Evolutionary conservation across 1,140 invertebrate species (phyloP), one percentile per base, ranked within the genome.

Genomic region (Drosophila tropicalis): DNA sequence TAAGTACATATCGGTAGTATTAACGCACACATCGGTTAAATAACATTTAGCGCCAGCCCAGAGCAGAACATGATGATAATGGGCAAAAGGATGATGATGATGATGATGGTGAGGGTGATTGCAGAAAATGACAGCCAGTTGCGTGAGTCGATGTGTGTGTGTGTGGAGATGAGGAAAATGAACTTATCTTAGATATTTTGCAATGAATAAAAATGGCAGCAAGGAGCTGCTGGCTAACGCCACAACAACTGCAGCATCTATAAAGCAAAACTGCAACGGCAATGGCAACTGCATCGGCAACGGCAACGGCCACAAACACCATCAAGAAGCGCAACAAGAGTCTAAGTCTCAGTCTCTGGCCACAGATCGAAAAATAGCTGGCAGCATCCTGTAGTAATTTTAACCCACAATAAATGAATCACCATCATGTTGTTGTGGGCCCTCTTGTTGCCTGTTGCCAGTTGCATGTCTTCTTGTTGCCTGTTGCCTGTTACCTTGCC

Each of bases 161-260:
- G 25, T 62, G 39, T 15, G 39, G 34, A 40, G 36, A 39, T 62
- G 60, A 62, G 60, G 40, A 41, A 65, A 65, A 65, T 65, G 44
- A 65, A 65, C 63, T 55, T 65, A 65, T 65, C 63, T 55, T 55
- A 65, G 56, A 58, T 65, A 65, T 55, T 65, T 55, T 65, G 63
- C 63, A 54, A 65, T 65, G 47, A 65, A 65, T 65, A 65, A 54
- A 65, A 65, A 54, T 65, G 63, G 63, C 63, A 64, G 47, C 62
- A 64, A 58, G 34, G 56, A 58, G 56, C 56, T 58, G 56, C 56
- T 58, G 56, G 56, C 56, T 58, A 58, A 58, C 56, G 56, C 56
- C 56, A 58, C 56, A 58, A 58, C 56, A 17, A 25, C 56, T 15
- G 22, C 56, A 58, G 34, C 55, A 17, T 17, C 55, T 17, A 17